Conservation (phyloP, 2,797 vertebrate genomes). For the Rhinella marina region DNA sequence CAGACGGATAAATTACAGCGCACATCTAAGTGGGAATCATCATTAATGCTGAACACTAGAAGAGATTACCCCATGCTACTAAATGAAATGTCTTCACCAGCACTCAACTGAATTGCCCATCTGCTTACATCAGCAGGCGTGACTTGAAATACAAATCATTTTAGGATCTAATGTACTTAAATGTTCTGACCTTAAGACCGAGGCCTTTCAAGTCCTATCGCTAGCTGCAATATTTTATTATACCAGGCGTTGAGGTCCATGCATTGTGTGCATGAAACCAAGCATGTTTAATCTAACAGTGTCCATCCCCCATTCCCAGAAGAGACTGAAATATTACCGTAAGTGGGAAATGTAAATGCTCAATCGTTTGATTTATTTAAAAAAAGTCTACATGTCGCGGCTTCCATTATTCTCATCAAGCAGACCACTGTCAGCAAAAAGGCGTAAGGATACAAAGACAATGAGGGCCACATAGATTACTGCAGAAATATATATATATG, state of each 20-base stretch:
- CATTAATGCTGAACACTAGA: background rate
- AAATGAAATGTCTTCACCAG: conserved; percentile 17
- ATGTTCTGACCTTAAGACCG: background rate
- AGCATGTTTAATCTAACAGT: background rate
- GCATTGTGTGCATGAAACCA: background rate
- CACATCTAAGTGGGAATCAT: background rate
- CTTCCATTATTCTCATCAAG: background rate
- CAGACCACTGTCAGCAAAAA: background rate
- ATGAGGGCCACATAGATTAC: background rate
- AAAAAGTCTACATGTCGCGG: no score
- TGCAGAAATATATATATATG: no score
- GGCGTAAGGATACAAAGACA: background rate
- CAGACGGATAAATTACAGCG: background rate
- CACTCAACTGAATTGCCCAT: conserved; percentile 32
- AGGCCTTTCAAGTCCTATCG: background rate
- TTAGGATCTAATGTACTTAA: conserved; percentile 7
- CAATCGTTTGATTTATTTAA: no score
- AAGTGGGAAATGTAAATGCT: background rate
- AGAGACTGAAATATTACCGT: background rate
- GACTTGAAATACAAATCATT: conserved; percentile 19
- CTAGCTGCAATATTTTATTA: background rate
- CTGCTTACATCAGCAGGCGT: conserved; percentile 3
- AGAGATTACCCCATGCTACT: conserved; percentile 5
- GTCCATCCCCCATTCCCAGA: background rate
- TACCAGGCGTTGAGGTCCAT: background rate